These are phyloP conservation scores for Rhaphigaster nebulosa DNA, from an alignment of 2,888 invertebrate genomes.

Conservation along the genomic window DNA sequence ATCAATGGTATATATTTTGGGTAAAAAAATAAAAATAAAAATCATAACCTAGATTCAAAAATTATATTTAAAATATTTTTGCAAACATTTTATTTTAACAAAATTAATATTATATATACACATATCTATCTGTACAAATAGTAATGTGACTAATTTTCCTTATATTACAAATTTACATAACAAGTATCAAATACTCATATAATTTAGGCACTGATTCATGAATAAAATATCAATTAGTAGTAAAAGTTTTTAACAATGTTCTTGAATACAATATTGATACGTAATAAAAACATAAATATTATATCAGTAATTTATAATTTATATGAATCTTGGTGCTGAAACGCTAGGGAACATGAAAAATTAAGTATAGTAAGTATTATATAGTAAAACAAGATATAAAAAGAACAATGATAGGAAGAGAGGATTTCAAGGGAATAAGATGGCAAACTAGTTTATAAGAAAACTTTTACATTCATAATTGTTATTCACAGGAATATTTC, in stretches of 20 bases:
- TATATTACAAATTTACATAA: background rate
- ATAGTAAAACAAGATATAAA: background rate
- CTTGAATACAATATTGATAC: too few relatives aligned
- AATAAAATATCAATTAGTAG: background rate
- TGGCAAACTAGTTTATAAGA: background rate
- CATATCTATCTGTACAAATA: background rate
- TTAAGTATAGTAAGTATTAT: background rate
- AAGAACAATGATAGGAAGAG: background rate
- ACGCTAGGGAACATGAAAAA: background rate
- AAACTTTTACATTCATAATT: background rate
- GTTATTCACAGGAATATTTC: background rate
- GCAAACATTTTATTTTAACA: background rate
- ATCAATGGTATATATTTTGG: background rate
- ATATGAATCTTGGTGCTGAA: background rate
- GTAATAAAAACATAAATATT: background rate
- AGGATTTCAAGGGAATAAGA: background rate
- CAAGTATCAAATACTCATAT: background rate
- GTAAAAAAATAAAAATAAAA: background rate
- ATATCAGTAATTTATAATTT: background rate
- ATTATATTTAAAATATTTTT: constrained; percentile 20
- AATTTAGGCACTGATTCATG: background rate
- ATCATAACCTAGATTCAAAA: background rate
- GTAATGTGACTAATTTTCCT: background rate
- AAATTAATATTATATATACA: background rate
- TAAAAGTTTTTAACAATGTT: background rate